A percentile compares a stretch with the other conserved stretches of the same genome.
Evolutionary conservation across 2,888 invertebrate genomes (phyloP).

Genomic region (Latrodectus elegans): DNA sequence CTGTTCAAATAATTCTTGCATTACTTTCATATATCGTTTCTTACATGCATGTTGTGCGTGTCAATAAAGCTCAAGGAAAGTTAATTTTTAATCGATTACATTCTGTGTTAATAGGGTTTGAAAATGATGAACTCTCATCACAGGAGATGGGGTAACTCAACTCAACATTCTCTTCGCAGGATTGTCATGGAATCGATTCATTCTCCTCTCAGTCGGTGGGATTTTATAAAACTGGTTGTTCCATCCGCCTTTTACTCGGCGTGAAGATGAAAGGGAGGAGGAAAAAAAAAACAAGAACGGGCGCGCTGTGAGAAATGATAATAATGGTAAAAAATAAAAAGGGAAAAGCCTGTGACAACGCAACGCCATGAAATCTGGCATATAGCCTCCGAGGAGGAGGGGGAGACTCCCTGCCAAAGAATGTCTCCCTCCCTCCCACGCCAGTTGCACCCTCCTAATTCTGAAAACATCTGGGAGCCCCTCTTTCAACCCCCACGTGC

Average conservation of each 20-base stretch:
- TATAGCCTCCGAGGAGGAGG: conserved; percentile 45
- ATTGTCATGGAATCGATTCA: not conserved
- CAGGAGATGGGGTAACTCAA: not conserved
- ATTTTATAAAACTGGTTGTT: conserved; percentile 51
- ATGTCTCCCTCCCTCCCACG: conserved; percentile 27
- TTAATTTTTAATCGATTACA: too few species aligned
- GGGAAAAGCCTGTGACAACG: conserved; percentile 37
- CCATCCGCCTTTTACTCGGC: not conserved
- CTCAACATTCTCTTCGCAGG: not conserved
- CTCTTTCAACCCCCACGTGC: conserved; percentile 16
- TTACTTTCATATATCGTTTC: too few species aligned
- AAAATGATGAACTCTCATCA: too few species aligned
- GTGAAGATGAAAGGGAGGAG: not conserved
- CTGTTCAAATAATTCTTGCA: too few species aligned
- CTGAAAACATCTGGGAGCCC: conserved; percentile 64
- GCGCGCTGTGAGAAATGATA: not conserved
- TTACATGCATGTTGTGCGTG: too few species aligned
- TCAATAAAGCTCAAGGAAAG: too few species aligned
- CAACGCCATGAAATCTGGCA: conserved; percentile 61
- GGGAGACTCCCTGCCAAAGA: conserved; percentile 48
- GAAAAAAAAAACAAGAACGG: conserved; percentile 24
- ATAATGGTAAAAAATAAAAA: conserved; percentile 22
- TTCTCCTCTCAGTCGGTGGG: not conserved
- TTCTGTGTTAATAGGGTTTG: too few species aligned
- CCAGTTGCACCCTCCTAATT: conserved; percentile 54